Base-by-base conservation (phyloP, 1,140 invertebrate genomes). In the Sitophilus oryzae region DNA sequence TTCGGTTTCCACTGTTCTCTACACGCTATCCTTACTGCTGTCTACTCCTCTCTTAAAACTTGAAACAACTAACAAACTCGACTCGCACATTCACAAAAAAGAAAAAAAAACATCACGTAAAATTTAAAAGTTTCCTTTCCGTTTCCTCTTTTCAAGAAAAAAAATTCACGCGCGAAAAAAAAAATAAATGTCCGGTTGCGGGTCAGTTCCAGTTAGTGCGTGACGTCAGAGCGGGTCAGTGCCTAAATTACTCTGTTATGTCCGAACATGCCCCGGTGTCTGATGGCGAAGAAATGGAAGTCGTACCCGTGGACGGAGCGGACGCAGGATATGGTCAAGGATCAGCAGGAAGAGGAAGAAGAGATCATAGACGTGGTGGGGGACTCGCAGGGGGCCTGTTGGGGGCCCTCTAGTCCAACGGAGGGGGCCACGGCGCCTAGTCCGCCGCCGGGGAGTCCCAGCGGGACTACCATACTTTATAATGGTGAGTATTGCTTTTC, bases 221-320 rank as follows among this genome's bases (percentile, higher is more conserved):
- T 11, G 25, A 30, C 5, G 25, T 6, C 11, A n/a, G n/a, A 30
- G 25, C 11, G 25, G 5, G 25, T 30, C 25, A 11, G 5, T 30
- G 25, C 5, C 25, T n/a, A 30, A 30, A 30, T 30, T 30, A 30
- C 5, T 30, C n/a, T 30, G 25, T 30, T 30, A 56, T 56, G 54
- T 56, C 35, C 30, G 22, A 76, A 72, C 68, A 89, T 89, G 87
- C 87, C 87, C 74, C 85, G 86, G 70, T 89, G 86, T 77, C 80
- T 89, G 66, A 91, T 91, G 86, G 88, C 88, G 64, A 90, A 91
- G 74, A 91, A 91, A 78, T 90, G 88, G 87, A 91, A 90, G 80
- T 84, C 81, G 63, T 87, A 87, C 75, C 83, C 85, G 61, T 85
- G 85, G 83, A 80, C 82, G 66, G 70, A 71, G 19, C 37, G 41